These are phyloP conservation scores for Halyomorpha halys DNA, from an alignment of 1,140 invertebrate genomes.

Conservation along the genomic window DNA sequence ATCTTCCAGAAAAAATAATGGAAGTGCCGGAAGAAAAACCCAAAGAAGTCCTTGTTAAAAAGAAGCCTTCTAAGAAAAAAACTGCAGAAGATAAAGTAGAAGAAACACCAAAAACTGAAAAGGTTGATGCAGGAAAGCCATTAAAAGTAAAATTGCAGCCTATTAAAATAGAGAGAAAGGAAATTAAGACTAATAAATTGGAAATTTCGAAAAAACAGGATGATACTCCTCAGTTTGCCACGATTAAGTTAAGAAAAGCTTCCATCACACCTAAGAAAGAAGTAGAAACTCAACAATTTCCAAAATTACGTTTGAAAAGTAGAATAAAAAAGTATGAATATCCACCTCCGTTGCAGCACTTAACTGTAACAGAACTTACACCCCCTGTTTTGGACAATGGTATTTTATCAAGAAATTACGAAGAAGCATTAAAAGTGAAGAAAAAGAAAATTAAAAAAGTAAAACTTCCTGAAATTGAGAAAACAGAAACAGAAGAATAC, in stretches of 20 bases:
- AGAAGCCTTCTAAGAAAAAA: slow-evolving; percentile 31
- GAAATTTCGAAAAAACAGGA: slow-evolving; percentile 30
- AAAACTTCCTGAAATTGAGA: slow-evolving; percentile 32
- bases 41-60: slow-evolving; percentile 1
- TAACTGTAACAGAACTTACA: slow-evolving; percentile 31
- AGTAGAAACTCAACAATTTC: slow-evolving; percentile 36
- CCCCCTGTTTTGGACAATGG: slow-evolving; percentile 32
- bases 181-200: slow-evolving; percentile 31
- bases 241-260: slow-evolving; percentile 53
- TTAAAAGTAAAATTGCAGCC: slow-evolving; percentile 26
- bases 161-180: slow-evolving; percentile 30
- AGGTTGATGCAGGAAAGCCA: slow-evolving; percentile 32
- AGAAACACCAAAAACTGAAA: slow-evolving; percentile 32
- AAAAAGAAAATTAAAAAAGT: slow-evolving; percentile 33
- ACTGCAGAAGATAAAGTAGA: slow-evolving; percentile 34
- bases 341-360: slow-evolving; percentile 31
- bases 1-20: slow-evolving; percentile 4
- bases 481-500: slow-evolving; percentile 31
- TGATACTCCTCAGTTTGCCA: slow-evolving; percentile 45
- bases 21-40: background rate
- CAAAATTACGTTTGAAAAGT: slow-evolving; percentile 54
- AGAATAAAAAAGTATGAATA: slow-evolving; percentile 43
- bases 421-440: slow-evolving; percentile 35
- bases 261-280: slow-evolving; percentile 41
- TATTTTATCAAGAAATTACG: slow-evolving; percentile 35